A percentile compares a stretch with the other conserved stretches of the same genome.
phyloP scores from a whole-genome alignment of 2,797 vertebrate species.

The Pseudopleuronectes americanus region DNA sequence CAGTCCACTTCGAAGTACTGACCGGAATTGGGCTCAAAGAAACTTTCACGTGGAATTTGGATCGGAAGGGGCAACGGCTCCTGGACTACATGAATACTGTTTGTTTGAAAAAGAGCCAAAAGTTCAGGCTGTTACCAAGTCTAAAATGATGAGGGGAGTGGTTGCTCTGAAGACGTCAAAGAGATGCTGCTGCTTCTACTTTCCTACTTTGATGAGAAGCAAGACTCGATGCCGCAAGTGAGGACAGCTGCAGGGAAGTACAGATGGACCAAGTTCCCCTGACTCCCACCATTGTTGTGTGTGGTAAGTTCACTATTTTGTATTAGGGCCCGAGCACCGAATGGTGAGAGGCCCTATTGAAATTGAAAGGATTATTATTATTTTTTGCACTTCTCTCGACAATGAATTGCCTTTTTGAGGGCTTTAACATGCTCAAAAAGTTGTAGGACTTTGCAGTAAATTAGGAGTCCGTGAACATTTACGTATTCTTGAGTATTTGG shows the following conservation, averaged over 20 bases:
- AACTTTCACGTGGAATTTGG: constrained; percentile 32
- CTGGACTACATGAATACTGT: constrained; percentile 26
- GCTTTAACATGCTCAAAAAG: no score
- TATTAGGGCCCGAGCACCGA: no score
- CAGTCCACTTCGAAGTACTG: constrained; percentile 37
- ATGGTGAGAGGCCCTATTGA: no score
- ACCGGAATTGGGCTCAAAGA: constrained; percentile 31
- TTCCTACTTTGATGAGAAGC: constrained; percentile 45
- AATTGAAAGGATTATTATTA: no score
- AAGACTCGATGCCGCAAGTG: constrained; percentile 7
- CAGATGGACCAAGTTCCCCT: constrained; percentile 22
- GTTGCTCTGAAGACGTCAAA: constrained; percentile 28
- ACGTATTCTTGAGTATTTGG: no score
- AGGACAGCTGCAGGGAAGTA: background rate
- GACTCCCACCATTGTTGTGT: constrained; percentile 38
- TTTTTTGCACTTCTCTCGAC: no score
- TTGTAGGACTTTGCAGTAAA: no score
- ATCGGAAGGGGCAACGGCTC: constrained; percentile 30
- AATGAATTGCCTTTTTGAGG: no score
- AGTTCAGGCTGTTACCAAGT: constrained; percentile 24
- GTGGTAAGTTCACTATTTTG: constrained; percentile 30
- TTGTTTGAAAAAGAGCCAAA: constrained; percentile 27
- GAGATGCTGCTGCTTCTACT: constrained; percentile 44
- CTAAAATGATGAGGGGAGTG: constrained; percentile 21
- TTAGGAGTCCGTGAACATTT: no score